Evolutionary conservation across 1,140 invertebrate species (phyloP), one percentile per base, ranked within the genome.

Genomic region (Odontomachus brunneus): DNA sequence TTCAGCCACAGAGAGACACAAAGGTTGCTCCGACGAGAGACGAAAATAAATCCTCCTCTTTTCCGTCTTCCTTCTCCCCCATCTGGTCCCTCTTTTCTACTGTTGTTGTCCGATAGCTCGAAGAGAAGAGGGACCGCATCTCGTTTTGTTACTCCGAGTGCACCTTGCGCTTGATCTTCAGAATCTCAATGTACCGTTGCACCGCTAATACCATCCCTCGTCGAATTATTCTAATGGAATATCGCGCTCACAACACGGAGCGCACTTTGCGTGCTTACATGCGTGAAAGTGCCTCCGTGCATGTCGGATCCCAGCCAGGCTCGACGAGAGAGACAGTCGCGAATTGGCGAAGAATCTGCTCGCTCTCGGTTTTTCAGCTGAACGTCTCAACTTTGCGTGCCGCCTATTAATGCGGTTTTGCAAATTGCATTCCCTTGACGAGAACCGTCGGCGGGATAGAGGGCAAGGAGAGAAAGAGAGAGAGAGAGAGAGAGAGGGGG

Each of bases 1-100:
- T 78, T 57, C 75, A 80, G 17, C 75, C 75, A 33, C 75, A 71
- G 62, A 67, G 65, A 78, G 65, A 78, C 65, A 69, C 51, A 80
- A 80, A 80, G 65, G 33, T 80, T 71, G 33, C 51, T 71, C 65
- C 51, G 75, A 71, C 75, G 75, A 78, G 75, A 78, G 75, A 76
- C 74, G 49, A 80, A 80, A 71, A 65, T 63, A 71, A 71, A 57
- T 57, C 66, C 38, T 57, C 55, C 51, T 22, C 15, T 22, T n/a
- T 22, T n/a, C 3, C 5, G 17, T 17, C 15, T 33, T 51, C 7
- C 11, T 2, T 29, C 3, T 22, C 11, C 51, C 48, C 14, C 38
- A 33, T 5, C 29, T 33, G 29, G 2, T 33, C 29, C 29, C 5
- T 33, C 24, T 29, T 60, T 15, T 53, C 5, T 57, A 14, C 24